Evolutionary conservation across 2,113 vertebrate genomes (phyloP), one percentile per base, ranked within the genome.

Genomic region (Oenanthe oenanthe): DNA sequence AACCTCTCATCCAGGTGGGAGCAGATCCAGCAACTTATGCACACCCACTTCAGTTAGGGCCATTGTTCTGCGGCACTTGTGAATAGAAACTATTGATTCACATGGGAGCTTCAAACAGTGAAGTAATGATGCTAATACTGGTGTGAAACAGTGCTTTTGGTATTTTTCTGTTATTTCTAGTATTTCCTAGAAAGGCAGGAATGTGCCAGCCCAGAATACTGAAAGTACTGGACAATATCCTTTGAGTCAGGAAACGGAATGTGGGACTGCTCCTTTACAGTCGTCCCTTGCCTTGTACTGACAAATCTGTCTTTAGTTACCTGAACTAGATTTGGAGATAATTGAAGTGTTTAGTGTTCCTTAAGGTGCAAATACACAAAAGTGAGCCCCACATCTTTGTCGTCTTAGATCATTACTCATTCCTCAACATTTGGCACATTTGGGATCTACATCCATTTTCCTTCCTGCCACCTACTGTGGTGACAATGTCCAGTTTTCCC

Each of bases 1-100:
- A 29, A 21, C 42, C 42, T 50, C 14, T 40, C 34, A 31, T 5
- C 34, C 34, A 8, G 4, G 36, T 0, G 0, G 62, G 15, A 26
- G 51, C 54, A 82, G 21, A 75, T 51, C 43, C 60, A 78, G 66
- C 75, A 57, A 3, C 38, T 81, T 48, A 15, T 89, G 67, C 58
- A 34, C 43, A 28, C 34, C 13, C 29, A 6, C 7, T 29, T 53
- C 10, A 58, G 76, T 48, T 6, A 51, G 47, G n/a, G 54, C 40
- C 29, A 1, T 68, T 70, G 5, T 29, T 83, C 32, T 63, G 50
- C 34, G 57, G 21, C 40, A 10, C 21, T 60, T 85, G 56, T 42
- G 65, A 74, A n/a, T 10, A 34, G 34, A 40, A 88, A 36, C 21
- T 45, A 20, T 31, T 90, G 70, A 17, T n/a, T 67, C 34, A 18